Percentiles rank a stretch among this genome's conserved stretches.
Evolutionary conservation across 2,797 vertebrate genomes (phyloP).

Genomic region (Rhinichthys osculus): DNA sequence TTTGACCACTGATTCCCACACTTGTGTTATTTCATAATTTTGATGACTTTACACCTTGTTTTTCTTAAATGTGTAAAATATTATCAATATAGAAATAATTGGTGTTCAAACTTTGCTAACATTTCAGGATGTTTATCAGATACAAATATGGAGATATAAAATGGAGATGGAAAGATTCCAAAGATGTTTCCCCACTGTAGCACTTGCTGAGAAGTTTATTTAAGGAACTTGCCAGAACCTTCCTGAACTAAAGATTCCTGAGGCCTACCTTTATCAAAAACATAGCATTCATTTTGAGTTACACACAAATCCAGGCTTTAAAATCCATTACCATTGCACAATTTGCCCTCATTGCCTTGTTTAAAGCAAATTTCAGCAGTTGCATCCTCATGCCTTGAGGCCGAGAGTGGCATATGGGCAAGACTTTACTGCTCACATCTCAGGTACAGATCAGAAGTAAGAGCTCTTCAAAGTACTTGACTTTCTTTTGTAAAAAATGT

Average conservation of each 20-base stretch:
- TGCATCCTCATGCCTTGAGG: neutral
- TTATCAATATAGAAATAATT: neutral
- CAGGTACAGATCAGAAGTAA: constrained; percentile 27
- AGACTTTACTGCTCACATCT: constrained; percentile 18
- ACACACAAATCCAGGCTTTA: neutral
- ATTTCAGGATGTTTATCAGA: neutral
- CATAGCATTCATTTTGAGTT: neutral
- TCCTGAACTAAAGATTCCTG: neutral
- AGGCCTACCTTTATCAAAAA: neutral
- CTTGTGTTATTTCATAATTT: neutral
- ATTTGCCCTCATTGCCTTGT: neutral
- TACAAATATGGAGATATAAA: neutral
- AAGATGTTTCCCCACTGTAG: neutral
- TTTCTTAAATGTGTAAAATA: neutral
- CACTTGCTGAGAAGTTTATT: neutral
- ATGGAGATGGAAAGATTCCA: too few species aligned
- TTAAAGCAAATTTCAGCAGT: constrained; percentile 14
- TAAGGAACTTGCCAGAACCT: neutral
- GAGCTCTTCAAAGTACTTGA: neutral
- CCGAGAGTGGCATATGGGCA: constrained; percentile 9
- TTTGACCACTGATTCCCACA: neutral
- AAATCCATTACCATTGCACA: neutral
- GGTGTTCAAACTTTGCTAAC: neutral
- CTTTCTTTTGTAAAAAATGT: constrained; percentile 24
- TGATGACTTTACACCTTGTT: neutral